Evolutionary conservation across 2,113 vertebrate genomes (phyloP).

Genomic region (Fulmarus glacialis): DNA sequence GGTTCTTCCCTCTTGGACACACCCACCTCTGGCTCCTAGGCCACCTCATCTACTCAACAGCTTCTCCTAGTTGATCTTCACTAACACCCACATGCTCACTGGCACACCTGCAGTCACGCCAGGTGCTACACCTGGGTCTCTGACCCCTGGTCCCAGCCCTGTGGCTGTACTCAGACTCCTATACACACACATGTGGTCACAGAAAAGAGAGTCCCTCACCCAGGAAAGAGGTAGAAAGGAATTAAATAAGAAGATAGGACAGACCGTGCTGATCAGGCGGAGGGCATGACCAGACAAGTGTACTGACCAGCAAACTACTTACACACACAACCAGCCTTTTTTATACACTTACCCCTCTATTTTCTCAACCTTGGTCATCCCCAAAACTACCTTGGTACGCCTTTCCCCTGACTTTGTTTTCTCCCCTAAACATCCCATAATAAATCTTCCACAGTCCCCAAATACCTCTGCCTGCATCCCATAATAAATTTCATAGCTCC

Average conservation of each 20-base stretch:
- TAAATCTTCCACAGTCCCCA: background rate
- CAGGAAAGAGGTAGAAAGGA: background rate
- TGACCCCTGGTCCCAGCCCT: background rate
- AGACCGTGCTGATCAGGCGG: background rate
- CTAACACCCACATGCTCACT: background rate
- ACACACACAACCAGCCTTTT: background rate
- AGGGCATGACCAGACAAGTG: accelerated
- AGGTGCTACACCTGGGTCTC: background rate
- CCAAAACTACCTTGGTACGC: background rate
- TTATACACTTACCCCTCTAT: background rate
- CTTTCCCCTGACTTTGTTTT: background rate
- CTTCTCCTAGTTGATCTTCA: background rate
- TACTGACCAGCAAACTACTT: background rate
- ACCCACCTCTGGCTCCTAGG: background rate
- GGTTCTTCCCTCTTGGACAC: background rate
- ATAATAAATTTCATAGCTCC: background rate
- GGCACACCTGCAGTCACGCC: background rate
- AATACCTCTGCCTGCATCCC: background rate
- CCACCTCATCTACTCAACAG: background rate
- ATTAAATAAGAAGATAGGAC: background rate
- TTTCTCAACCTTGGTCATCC: background rate
- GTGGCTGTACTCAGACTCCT: background rate
- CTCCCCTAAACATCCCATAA: background rate
- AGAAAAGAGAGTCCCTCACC: background rate
- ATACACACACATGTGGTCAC: too few species aligned